These are phyloP conservation scores for Limnephilus lunatus DNA, from an alignment of 2,888 invertebrate species.

Conservation along the genomic window DNA sequence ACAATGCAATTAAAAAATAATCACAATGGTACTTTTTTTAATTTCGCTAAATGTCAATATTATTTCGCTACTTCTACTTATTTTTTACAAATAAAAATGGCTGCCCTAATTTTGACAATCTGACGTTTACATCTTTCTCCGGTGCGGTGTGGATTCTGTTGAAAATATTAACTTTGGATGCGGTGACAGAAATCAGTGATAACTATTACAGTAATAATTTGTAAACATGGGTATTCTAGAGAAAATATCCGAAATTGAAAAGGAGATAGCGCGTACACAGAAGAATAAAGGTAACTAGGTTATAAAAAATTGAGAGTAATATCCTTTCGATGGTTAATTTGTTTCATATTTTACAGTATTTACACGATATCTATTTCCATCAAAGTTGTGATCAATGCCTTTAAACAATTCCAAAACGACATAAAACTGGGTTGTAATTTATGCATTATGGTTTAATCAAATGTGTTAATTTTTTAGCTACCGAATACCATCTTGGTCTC, in stretches of 20 bases:
- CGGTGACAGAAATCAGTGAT: slow-evolving; percentile 47
- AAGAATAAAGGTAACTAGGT: slow-evolving; percentile 94
- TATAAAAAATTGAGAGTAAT: slow-evolving; percentile 21
- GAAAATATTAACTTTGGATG: slow-evolving; percentile 47
- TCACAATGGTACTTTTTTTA: background rate
- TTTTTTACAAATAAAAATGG: background rate
- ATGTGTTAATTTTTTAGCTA: slow-evolving; percentile 81
- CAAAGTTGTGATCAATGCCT: background rate
- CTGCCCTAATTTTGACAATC: background rate
- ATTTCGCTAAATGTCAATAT: background rate
- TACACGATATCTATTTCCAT: background rate
- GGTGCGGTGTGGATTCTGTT: background rate
- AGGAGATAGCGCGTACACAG: slow-evolving; percentile 98
- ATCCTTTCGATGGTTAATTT: background rate
- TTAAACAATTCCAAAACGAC: background rate
- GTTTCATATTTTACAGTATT: background rate
- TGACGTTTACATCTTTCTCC: slow-evolving; percentile 39
- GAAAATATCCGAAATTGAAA: slow-evolving; percentile 99
- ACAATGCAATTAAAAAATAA: background rate
- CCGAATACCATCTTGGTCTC: slow-evolving; percentile 98
- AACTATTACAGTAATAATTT: background rate
- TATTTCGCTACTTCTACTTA: background rate
- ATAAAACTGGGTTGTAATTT: background rate
- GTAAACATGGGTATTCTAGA: slow-evolving; percentile 96
- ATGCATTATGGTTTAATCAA: background rate